Conservation (phyloP, 2,113 vertebrate genomes). For the Chroicocephalus ridibundus region DNA sequence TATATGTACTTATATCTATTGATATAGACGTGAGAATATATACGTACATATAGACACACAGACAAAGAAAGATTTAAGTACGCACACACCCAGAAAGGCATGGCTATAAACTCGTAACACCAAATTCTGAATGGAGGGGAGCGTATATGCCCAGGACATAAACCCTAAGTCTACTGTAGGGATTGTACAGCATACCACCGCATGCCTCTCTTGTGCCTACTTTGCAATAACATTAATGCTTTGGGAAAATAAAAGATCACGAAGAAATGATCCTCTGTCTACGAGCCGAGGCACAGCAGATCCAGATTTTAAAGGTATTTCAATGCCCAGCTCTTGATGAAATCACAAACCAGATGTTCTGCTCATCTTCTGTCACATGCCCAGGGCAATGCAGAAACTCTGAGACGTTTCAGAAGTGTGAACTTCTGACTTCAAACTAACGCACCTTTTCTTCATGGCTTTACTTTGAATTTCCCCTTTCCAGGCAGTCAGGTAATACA, state of each 20-base stretch:
- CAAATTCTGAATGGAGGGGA: neutral
- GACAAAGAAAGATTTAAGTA: neutral
- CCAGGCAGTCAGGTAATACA: neutral
- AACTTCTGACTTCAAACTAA: neutral
- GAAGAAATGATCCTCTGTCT: neutral
- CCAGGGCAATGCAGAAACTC: neutral
- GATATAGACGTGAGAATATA: neutral
- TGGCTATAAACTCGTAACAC: fast-evolving
- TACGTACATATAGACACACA: neutral
- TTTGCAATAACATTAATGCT: neutral
- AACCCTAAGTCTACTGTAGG: neutral
- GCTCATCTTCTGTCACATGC: neutral
- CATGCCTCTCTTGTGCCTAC: neutral
- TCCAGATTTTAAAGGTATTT: neutral
- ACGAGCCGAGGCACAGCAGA: neutral
- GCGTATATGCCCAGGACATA: neutral
- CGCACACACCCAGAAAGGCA: neutral
- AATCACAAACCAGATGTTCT: neutral
- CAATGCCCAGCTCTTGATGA: neutral
- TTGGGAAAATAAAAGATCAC: neutral
- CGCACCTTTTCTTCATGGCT: neutral
- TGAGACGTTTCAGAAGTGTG: neutral
- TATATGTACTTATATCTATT: neutral
- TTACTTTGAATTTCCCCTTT: neutral
- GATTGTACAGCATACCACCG: neutral